A percentile compares a stretch with the other conserved stretches of the same genome.
Evolutionary conservation across 2,888 invertebrate species (phyloP).

Genomic region (Drosophila kanekoi): DNA sequence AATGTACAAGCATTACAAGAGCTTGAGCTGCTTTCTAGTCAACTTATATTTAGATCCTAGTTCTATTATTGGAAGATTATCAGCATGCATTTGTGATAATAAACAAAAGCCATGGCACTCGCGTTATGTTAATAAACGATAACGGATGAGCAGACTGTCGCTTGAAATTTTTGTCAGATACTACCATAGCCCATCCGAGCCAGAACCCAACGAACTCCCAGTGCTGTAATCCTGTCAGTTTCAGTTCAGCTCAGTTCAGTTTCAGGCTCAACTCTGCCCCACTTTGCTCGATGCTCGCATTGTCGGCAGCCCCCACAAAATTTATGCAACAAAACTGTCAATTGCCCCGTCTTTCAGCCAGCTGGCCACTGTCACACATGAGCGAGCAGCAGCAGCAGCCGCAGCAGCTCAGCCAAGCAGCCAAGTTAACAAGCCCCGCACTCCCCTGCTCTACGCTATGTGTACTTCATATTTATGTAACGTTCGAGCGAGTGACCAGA

Average conservation of each 20-base stretch:
- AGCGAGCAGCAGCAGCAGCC: slow-evolving; percentile 40
- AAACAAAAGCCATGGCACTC: slow-evolving; percentile 7
- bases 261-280: slow-evolving; percentile 3
- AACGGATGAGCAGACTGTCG: slow-evolving; percentile 42
- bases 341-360: slow-evolving; percentile 55
- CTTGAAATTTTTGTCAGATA: slow-evolving; percentile 46
- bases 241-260: slow-evolving; percentile 24
- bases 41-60: not conserved
- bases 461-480: slow-evolving; percentile 55
- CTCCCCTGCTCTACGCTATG: not conserved
- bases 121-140: slow-evolving; percentile 48
- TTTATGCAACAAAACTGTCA: slow-evolving; percentile 72
- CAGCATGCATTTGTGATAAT: not conserved
- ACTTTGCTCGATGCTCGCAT: slow-evolving; percentile 18
- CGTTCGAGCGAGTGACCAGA: slow-evolving; percentile 37
- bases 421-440: slow-evolving; percentile 35
- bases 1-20: slow-evolving; percentile 1
- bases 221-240: slow-evolving; percentile 47
- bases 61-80: slow-evolving; percentile 1
- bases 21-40: not conserved
- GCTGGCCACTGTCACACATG: slow-evolving; percentile 68
- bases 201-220: not conserved
- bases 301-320: slow-evolving; percentile 45
- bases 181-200: slow-evolving; percentile 1
- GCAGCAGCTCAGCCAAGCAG: slow-evolving; percentile 40